Conservation (phyloP, 2,797 vertebrate genomes). For the Coendou prehensilis region DNA sequence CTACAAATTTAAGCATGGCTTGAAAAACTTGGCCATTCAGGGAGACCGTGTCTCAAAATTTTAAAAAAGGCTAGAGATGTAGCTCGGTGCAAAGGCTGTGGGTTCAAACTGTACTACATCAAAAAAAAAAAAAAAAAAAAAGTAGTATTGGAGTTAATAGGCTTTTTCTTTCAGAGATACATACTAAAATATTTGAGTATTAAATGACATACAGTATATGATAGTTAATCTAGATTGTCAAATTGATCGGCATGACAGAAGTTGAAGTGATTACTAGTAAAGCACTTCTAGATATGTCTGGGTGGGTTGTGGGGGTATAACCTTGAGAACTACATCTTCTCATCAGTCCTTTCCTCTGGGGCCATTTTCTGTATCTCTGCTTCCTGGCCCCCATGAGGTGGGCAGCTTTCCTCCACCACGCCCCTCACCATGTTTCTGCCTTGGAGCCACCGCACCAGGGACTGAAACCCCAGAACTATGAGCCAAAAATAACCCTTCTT, state of each 20-base stretch:
- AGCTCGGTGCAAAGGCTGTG: too few species aligned
- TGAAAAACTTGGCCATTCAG: background rate
- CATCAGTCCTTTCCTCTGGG: background rate
- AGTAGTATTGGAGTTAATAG: background rate
- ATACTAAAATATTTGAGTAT: conserved; percentile 13
- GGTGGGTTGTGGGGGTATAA: background rate
- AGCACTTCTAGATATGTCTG: background rate
- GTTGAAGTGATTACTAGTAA: background rate
- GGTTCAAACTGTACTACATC: too few species aligned
- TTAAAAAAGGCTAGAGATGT: background rate
- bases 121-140: background rate
- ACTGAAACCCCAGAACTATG: background rate
- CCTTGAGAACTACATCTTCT: background rate
- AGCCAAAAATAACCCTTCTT: background rate
- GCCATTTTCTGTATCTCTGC: background rate
- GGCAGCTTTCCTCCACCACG: background rate
- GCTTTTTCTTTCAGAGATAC: background rate
- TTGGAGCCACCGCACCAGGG: background rate
- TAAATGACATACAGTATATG: background rate
- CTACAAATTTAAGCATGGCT: too few species aligned
- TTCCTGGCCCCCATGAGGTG: background rate
- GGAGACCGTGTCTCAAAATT: background rate
- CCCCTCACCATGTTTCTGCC: background rate
- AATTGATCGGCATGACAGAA: background rate
- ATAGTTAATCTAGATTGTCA: background rate